Conservation (phyloP, 2,888 invertebrate species). For the Polyploca ridens region DNA sequence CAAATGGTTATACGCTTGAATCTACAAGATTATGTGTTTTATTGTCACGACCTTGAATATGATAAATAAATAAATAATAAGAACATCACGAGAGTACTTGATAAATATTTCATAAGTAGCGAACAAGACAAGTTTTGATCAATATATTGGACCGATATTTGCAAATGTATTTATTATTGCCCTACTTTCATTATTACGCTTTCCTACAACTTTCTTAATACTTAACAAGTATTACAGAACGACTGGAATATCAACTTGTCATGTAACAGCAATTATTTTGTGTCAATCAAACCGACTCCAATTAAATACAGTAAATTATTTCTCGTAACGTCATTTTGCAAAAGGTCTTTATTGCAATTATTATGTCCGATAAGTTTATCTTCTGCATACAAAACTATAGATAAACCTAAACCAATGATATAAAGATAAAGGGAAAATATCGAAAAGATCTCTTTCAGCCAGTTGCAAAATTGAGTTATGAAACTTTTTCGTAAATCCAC, state of each 20-base stretch:
- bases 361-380: constrained; percentile 29
- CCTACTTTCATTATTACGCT: background rate
- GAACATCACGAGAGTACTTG: background rate
- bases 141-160: background rate
- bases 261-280: constrained; percentile 1
- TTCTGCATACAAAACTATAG: constrained; percentile 37
- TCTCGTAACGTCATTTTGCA: background rate
- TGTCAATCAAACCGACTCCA: background rate
- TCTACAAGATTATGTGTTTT: background rate
- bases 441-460: constrained; percentile 15
- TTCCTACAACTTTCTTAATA: background rate
- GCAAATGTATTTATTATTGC: background rate
- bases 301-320: background rate
- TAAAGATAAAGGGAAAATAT: constrained; percentile 32
- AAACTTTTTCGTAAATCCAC: constrained; percentile 15
- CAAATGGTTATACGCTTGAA: background rate
- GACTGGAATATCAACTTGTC: background rate
- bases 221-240: background rate
- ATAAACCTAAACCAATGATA: constrained; percentile 38
- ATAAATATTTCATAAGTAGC: background rate
- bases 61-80: constrained; percentile 6
- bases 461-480: background rate
- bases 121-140: background rate
- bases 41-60: background rate
- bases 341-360: constrained; percentile 11